phyloP scores from a whole-genome alignment of 2,888 invertebrate species.

The Cheilosia pagana region DNA sequence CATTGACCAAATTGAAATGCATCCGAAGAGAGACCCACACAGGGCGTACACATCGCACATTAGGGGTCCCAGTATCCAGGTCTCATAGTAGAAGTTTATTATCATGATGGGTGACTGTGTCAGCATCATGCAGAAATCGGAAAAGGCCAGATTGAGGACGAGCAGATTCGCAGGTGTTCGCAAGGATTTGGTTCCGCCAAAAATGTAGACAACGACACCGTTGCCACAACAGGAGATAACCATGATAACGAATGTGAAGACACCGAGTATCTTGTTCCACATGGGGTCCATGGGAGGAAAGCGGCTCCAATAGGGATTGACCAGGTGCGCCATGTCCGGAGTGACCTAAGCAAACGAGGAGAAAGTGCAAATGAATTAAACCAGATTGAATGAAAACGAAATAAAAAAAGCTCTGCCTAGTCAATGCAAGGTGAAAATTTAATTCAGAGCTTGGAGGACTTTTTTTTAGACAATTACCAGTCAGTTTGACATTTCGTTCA shows the following conservation, averaged over 20 bases:
- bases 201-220: constrained; percentile 83
- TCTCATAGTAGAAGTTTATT: constrained; percentile 82
- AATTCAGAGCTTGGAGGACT: too few relatives aligned
- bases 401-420: too few relatives aligned
- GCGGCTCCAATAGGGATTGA: constrained; percentile 93
- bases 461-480: too few relatives aligned
- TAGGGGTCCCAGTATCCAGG: constrained; percentile 85
- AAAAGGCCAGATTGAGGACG: constrained; percentile 95
- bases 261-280: constrained; percentile 92
- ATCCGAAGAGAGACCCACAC: constrained; percentile 94
- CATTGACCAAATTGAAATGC: constrained; percentile 96
- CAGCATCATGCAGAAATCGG: constrained; percentile 93
- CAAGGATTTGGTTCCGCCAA: constrained; percentile 84
- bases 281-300: constrained; percentile 95
- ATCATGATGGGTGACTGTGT: constrained; percentile 83
- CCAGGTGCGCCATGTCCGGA: constrained; percentile 87
- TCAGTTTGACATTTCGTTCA: too few relatives aligned
- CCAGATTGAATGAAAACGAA: neutral
- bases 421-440: too few relatives aligned
- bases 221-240: constrained; percentile 84
- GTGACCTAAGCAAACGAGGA: constrained; percentile 85
- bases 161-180: constrained; percentile 96
- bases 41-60: constrained; percentile 95
- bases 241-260: constrained; percentile 88
- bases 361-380: constrained; percentile 78